Evolutionary conservation across 1,140 invertebrate genomes (phyloP).

Genomic region (Subanguina moxae): DNA sequence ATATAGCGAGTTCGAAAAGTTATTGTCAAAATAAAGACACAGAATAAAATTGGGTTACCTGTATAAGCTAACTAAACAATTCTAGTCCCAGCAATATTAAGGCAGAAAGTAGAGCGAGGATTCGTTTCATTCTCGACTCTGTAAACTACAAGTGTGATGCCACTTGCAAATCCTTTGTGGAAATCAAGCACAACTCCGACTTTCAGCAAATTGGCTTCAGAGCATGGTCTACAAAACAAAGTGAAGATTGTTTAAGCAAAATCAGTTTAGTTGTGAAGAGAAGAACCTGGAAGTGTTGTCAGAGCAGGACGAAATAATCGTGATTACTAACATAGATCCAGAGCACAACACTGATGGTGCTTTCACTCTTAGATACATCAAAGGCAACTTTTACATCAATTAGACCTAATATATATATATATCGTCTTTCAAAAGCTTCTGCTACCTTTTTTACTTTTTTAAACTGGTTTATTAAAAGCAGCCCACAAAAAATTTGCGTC

Average conservation of each 20-base stretch:
- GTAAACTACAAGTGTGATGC: conserved; percentile 48
- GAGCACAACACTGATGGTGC: conserved; percentile 29
- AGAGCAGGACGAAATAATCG: conserved; percentile 50
- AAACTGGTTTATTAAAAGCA: too few relatives aligned
- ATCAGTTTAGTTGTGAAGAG: conserved; percentile 48
- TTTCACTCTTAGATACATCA: conserved; percentile 52
- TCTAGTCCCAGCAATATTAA: conserved; percentile 13
- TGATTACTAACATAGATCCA: conserved; percentile 32
- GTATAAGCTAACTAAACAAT: too few relatives aligned
- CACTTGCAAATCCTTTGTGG: conserved; percentile 55
- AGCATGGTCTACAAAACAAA: too few relatives aligned
- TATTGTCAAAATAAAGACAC: too few relatives aligned
- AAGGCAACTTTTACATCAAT: conserved; percentile 21
- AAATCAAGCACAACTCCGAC: conserved; percentile 57
- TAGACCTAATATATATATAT: too few relatives aligned
- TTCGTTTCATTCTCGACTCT: conserved; percentile 53
- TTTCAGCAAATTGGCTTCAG: conserved; percentile 59
- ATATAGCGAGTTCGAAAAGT: too few relatives aligned
- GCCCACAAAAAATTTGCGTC: too few relatives aligned
- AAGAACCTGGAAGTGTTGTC: conserved; percentile 54
- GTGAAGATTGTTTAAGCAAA: too few relatives aligned
- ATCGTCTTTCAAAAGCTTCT: too few relatives aligned
- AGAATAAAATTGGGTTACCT: too few relatives aligned
- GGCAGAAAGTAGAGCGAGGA: conserved; percentile 40
- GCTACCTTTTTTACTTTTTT: too few relatives aligned